Evolutionary conservation across 2,113 vertebrate species (phyloP).

Genomic region (Gymnogyps californianus): DNA sequence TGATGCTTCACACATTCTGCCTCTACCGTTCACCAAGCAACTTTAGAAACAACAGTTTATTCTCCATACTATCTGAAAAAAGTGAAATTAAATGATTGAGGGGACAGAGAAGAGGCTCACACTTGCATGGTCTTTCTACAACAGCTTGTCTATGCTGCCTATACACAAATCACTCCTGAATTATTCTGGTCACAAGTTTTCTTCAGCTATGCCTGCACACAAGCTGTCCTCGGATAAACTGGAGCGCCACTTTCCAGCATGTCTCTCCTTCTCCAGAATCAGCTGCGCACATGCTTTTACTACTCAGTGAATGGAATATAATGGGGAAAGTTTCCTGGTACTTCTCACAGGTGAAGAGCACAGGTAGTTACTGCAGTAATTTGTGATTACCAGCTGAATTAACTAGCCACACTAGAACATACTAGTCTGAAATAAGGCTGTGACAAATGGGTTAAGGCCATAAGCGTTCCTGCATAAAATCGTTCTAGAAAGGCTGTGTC

Average conservation of each 20-base stretch:
- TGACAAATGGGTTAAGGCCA: background rate
- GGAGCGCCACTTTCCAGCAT: accelerated
- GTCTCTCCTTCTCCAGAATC: background rate
- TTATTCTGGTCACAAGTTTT: background rate
- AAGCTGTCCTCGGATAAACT: accelerated
- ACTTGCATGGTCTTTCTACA: background rate
- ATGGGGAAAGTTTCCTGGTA: background rate
- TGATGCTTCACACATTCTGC: background rate
- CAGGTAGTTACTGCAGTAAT: background rate
- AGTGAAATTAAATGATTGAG: background rate
- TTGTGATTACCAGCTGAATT: background rate
- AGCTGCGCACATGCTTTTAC: background rate
- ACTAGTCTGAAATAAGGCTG: background rate
- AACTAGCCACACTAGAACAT: background rate
- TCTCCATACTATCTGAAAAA: background rate
- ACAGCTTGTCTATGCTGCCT: background rate
- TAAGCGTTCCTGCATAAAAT: background rate
- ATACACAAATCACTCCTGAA: background rate
- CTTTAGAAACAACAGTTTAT: background rate
- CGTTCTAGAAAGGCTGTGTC: background rate
- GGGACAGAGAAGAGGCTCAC: background rate
- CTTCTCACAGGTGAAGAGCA: background rate
- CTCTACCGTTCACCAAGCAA: background rate
- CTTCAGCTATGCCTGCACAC: background rate
- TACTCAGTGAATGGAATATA: background rate